Percentiles rank a stretch among this genome's conserved stretches.
These are phyloP conservation scores for Drosophila athabasca DNA, from an alignment of 1,140 invertebrate species.

Conservation along the genomic window DNA sequence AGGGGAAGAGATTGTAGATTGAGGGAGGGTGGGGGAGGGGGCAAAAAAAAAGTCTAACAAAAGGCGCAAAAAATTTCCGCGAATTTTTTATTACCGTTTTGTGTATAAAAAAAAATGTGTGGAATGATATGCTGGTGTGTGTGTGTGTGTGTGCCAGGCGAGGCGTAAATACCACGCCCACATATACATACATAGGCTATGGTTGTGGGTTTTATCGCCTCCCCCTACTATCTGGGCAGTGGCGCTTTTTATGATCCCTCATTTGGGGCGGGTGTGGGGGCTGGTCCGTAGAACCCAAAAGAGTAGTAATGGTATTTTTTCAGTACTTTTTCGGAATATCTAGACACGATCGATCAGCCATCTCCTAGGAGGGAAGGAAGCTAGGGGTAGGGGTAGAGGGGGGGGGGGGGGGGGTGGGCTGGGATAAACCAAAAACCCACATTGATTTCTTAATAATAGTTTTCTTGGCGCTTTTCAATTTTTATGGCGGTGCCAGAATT, in stretches of 20 bases:
- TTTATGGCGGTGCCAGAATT: constrained; percentile 35
- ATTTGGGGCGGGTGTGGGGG: no score
- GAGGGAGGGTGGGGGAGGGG: not conserved
- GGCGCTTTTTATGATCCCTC: no score
- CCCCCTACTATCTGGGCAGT: no score
- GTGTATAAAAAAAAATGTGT: constrained; percentile 23
- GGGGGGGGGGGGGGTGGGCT: no score
- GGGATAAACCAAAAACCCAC: constrained; percentile 8
- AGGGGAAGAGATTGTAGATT: not conserved
- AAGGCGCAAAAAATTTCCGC: constrained; percentile 46
- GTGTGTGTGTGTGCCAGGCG: constrained; percentile 7
- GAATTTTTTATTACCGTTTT: constrained; percentile 58
- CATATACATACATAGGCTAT: no score
- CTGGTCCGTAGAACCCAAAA: no score
- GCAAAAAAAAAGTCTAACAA: constrained; percentile 3
- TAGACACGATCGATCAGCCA: no score
- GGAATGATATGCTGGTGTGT: not conserved
- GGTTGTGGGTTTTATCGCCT: no score
- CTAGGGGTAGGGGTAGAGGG: no score
- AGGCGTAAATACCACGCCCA: constrained; percentile 2
- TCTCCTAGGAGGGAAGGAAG: not conserved
- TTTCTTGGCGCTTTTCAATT: constrained; percentile 22
- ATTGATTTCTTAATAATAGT: constrained; percentile 5
- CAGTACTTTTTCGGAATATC: no score
- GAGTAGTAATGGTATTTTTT: no score